Conservation (phyloP, 2,113 vertebrate genomes). For the Chinchilla lanigera region DNA sequence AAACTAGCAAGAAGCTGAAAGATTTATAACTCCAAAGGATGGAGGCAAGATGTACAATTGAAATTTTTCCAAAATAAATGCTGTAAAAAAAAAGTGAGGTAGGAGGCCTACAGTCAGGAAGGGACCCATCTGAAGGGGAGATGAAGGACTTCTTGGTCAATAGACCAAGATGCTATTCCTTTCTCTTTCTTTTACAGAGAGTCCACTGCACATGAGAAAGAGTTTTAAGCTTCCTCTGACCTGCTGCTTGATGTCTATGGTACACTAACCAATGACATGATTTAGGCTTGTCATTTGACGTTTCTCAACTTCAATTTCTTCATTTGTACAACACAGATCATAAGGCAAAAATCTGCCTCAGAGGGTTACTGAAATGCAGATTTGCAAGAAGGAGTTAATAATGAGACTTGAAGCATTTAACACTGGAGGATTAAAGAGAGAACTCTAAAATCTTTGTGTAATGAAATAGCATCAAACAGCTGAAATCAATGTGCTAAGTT, state of each 20-base stretch:
- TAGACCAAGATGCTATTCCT: background rate
- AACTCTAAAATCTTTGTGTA: background rate
- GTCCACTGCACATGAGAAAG: background rate
- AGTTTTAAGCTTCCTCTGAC: background rate
- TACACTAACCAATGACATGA: background rate
- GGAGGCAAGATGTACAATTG: background rate
- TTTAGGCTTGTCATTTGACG: background rate
- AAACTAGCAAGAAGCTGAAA: background rate
- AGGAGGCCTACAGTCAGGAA: background rate
- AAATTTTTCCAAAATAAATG: background rate
- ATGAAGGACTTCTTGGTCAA: background rate
- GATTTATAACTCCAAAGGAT: background rate
- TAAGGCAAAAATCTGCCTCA: background rate
- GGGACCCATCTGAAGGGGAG: background rate
- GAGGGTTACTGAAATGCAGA: background rate
- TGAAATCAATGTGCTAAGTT: background rate
- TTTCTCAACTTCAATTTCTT: background rate
- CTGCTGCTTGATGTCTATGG: background rate
- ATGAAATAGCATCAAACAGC: background rate
- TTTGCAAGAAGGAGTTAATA: background rate
- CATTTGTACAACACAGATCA: background rate
- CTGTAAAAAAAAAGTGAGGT: background rate
- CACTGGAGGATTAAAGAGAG: background rate
- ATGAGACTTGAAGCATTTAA: background rate
- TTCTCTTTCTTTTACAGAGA: background rate